Evolutionary conservation across 2,888 invertebrate species (phyloP), one percentile per base, ranked within the genome.

Genomic region (Chymomyza procnemis): DNA sequence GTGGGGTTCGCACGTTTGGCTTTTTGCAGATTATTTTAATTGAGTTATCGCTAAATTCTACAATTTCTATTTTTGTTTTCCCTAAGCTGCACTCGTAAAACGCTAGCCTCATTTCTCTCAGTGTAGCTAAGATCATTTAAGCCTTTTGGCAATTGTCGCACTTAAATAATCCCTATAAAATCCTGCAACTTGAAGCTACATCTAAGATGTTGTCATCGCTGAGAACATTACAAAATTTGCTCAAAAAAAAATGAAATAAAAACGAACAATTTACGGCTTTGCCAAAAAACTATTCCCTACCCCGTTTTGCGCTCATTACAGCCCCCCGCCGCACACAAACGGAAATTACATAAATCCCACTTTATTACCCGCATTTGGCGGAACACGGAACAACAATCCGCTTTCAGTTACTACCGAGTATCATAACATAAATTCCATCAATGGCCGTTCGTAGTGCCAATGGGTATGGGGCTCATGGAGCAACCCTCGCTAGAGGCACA

Each of bases 401-500:
- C 54, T 54, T 21, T 21, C 16, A 6, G 16, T 50, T 2, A n/a
- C 4, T 47, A 22, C 3, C 4, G 26, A 18, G 50, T 50, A 67
- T 72, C 66, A 73, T 66, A 63, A 70, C 62, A 77, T 64, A 77
- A 79, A 84, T 81, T 84, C 84, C 84, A 74, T 81, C 81, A 81
- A 84, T 79, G 78, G 79, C 63, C 64, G 62, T 50, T 59, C 64
- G 66, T 68, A 41, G 34, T 26, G 26, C 6, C 3, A 26, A 8
- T 22, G 2, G 22, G 22, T 22, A 22, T 2, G 2, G 22, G 4
- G 26, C n/a, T n/a, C n/a, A n/a, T 26, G 26, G 0, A 26, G 34
- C 34, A 41, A 41, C 34, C 34, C 34, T 41, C 9, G 3, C 6
- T 41, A 3, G 26, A 26, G 12, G 12, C 34, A 34, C 9, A 30